phyloP scores from a whole-genome alignment of 1,140 invertebrate species.

The Neodiprion fabricii region DNA sequence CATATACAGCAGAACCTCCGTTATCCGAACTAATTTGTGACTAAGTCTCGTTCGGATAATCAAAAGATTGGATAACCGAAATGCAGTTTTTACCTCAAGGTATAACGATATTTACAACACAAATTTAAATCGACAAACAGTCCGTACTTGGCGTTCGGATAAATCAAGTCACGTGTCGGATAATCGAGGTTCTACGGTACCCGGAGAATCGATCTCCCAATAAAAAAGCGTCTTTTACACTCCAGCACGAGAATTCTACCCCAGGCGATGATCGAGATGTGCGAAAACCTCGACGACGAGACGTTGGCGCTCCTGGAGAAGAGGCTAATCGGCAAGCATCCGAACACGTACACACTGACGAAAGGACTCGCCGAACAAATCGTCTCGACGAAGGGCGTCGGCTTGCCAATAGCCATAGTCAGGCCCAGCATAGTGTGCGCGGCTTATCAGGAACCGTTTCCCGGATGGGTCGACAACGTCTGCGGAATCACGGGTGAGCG shows the following conservation, averaged over 20 bases:
- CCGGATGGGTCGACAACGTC: slow-evolving; percentile 96
- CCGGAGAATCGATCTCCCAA: neutral
- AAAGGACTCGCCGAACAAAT: slow-evolving; percentile 86
- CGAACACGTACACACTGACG: slow-evolving; percentile 89
- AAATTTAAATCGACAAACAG: too few species aligned
- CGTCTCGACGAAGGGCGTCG: slow-evolving; percentile 65
- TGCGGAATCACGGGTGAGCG: slow-evolving; percentile 74
- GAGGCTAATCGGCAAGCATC: slow-evolving; percentile 75
- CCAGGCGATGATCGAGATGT: slow-evolving; percentile 72
- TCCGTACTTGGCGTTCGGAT: too few species aligned
- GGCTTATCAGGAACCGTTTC: slow-evolving; percentile 76
- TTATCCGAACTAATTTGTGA: too few species aligned
- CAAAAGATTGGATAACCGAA: too few species aligned
- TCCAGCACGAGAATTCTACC: slow-evolving; percentile 71
- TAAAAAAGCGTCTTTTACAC: neutral
- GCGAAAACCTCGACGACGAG: slow-evolving; percentile 74
- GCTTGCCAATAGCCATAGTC: slow-evolving; percentile 86
- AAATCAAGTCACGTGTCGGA: too few species aligned
- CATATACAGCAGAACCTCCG: too few species aligned
- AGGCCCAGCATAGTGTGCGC: slow-evolving; percentile 90
- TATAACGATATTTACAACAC: too few species aligned
- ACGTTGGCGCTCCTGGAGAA: slow-evolving; percentile 71
- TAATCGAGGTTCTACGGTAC: neutral
- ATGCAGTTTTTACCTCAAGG: too few species aligned
- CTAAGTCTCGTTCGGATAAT: too few species aligned